Evolutionary conservation across 2,113 vertebrate genomes (phyloP).

Genomic region (Redunca redunca): DNA sequence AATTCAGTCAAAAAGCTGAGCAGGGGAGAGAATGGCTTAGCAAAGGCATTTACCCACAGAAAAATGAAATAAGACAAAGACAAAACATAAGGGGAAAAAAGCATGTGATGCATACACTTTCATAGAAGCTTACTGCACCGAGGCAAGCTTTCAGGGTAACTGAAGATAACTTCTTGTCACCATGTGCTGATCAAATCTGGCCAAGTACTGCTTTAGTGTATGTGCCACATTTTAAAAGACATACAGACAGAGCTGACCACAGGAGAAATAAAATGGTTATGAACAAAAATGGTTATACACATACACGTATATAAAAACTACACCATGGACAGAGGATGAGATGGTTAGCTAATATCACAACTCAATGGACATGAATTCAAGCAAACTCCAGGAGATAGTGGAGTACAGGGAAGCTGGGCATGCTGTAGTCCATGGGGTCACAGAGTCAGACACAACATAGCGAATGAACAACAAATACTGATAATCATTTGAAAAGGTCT

Average conservation of each 20-base stretch:
- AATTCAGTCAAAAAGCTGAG: neutral
- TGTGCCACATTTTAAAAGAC: neutral
- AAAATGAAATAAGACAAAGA: neutral
- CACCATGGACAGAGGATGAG: neutral
- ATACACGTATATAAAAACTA: neutral
- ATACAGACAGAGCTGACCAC: neutral
- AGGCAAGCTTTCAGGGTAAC: neutral
- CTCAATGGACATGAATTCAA: neutral
- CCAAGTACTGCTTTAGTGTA: neutral
- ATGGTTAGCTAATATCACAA: neutral
- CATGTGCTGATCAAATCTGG: neutral
- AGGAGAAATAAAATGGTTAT: neutral
- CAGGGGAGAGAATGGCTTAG: neutral
- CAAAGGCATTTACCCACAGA: neutral
- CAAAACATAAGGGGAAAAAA: neutral
- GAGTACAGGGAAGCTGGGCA: neutral
- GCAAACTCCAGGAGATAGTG: neutral
- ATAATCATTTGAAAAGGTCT: slow-evolving; percentile 11
- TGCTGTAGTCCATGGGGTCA: neutral
- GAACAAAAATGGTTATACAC: neutral
- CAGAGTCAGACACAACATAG: neutral
- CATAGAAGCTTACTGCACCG: neutral
- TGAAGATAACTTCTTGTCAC: too few relatives aligned
- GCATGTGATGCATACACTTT: neutral
- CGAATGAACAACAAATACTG: neutral